These are phyloP conservation scores for Muscicapa striata DNA, from an alignment of 2,797 vertebrate species.

Conservation along the genomic window DNA sequence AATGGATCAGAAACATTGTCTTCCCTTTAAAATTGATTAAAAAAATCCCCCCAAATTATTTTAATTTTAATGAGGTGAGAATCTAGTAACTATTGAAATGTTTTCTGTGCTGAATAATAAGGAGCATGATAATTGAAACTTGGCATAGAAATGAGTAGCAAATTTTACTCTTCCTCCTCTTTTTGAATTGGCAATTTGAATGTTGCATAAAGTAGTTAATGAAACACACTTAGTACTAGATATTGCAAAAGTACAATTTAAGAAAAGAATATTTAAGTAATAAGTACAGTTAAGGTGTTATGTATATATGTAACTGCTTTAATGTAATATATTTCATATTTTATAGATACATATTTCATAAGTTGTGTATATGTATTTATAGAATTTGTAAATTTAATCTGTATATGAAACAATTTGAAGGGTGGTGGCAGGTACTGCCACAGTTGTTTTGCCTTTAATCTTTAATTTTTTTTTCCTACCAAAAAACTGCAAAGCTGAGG, in stretches of 20 bases:
- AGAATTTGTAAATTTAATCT: not conserved
- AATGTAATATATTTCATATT: not conserved
- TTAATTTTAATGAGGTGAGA: conserved; percentile 43
- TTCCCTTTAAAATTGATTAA: conserved; percentile 29
- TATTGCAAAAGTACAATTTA: not conserved
- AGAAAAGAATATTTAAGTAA: not conserved
- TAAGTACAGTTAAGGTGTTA: not conserved
- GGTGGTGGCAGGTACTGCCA: not conserved
- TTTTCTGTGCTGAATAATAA: conserved; percentile 47
- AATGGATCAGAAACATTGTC: conserved; percentile 54
- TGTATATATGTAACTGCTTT: not conserved
- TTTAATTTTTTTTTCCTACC: not conserved
- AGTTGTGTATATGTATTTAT: not conserved
- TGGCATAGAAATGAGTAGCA: conserved; percentile 8
- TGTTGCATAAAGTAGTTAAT: not conserved
- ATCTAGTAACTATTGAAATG: conserved; percentile 40
- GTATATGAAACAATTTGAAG: not conserved
- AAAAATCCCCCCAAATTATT: not conserved
- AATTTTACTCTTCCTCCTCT: conserved; percentile 14
- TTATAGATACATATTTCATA: not conserved
- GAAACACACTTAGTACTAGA: not conserved
- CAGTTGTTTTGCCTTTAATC: not conserved
- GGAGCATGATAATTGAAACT: conserved; percentile 6
- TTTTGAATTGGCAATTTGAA: not conserved
- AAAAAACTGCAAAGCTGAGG: not conserved